Evolutionary conservation across 92 coral and sea anemone genomes (phyloP), one percentile per base, ranked within the genome.

Genomic region (Porites lobata): DNA sequence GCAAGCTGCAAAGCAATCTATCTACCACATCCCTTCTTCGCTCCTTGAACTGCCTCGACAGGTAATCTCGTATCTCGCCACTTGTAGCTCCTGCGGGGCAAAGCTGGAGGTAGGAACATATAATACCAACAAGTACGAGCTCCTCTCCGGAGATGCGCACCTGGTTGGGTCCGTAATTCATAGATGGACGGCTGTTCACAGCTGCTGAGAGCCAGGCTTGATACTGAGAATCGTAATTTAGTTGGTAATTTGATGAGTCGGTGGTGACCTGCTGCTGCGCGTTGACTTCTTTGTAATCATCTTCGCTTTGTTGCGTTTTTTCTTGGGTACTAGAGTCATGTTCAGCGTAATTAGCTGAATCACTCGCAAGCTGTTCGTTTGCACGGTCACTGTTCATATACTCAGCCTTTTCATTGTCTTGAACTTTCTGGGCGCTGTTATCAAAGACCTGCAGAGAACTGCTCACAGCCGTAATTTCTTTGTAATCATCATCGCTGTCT

Each of bases 51-150:
- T 95, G 96, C 5, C 96, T 80, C 75, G 88, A 92, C 51, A 95
- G 59, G 57, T 89, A 92, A 8, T 81, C 81, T 72, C 83, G 80
- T 77, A 95, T 86, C 85, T 95, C 95, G 11, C 70, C 87, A 72
- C 86, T 74, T 8, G 98, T 93, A 72, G 98, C 96, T 56, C 98
- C 98, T 7, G 83, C 64, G 7, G 92, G 98, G 74, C 98, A 93
- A 47, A 92, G 77, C 57, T 91, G 92, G n/a, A 95, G 82, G 89
- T 88, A 95, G 11, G 98, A 95, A 80, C 95, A 91, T 76, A 95
- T 91, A 9, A 93, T 82, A 20, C 96, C 95, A 18, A 95, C 98
- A 17, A 95, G 77, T 6, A 93, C 91, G 68, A 95, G 93, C 62
- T 95, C 95, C 87, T 80, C 83, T 29, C 90, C 92, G 26, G 98